Evolutionary conservation across 2,113 vertebrate genomes (phyloP).

Genomic region (Scomber colias): DNA sequence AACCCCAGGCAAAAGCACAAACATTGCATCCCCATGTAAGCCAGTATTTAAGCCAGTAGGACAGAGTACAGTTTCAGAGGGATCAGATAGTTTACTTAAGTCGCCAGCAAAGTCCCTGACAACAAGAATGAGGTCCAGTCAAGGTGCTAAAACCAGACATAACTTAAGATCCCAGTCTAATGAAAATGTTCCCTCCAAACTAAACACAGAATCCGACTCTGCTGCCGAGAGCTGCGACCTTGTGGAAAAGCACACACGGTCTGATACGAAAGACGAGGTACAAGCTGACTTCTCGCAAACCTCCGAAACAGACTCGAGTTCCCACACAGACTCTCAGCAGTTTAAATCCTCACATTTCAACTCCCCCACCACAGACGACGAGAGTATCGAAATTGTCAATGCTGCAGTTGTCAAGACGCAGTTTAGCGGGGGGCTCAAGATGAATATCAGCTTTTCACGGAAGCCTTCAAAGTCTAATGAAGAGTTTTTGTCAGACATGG

Average conservation of each 20-base stretch:
- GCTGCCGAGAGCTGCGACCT: constrained; percentile 10
- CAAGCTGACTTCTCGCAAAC: constrained; percentile 25
- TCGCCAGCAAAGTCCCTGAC: constrained; percentile 30
- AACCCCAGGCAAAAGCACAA: constrained; percentile 64
- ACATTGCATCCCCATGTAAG: not conserved
- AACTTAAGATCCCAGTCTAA: constrained; percentile 33
- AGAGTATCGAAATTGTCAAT: constrained; percentile 70
- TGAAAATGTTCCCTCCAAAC: constrained; percentile 9
- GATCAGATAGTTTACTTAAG: not conserved
- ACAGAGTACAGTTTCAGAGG: not conserved
- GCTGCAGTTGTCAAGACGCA: constrained; percentile 59
- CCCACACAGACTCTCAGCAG: constrained; percentile 58
- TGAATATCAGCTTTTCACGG: constrained; percentile 67
- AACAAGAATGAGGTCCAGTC: not conserved
- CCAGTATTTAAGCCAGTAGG: not conserved
- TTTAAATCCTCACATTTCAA: constrained; percentile 70
- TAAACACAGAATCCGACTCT: not conserved
- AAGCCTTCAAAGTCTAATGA: constrained; percentile 57
- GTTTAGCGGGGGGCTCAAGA: constrained; percentile 57
- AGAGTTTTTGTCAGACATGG: not conserved
- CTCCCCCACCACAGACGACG: constrained; percentile 61
- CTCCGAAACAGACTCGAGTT: constrained; percentile 48
- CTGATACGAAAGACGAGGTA: not conserved
- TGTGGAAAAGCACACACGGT: not conserved
- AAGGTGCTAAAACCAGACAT: not conserved